Conservation (phyloP, 2,888 invertebrate genomes). For the Drosophila neotestacea region DNA sequence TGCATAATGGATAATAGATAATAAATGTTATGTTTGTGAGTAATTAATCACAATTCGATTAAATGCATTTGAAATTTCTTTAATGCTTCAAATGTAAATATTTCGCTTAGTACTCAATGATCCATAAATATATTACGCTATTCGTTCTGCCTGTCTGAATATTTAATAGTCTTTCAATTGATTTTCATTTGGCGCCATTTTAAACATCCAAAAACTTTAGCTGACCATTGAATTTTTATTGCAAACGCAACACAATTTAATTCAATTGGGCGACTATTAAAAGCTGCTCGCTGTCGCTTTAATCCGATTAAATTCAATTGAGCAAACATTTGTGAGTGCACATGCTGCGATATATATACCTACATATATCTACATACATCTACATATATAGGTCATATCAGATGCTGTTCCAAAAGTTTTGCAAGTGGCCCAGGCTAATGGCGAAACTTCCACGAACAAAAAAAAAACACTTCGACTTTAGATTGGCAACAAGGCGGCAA, state of each 20-base stretch:
- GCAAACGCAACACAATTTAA: slow-evolving; percentile 41
- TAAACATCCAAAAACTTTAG: slow-evolving; percentile 21
- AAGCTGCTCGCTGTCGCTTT: slow-evolving; percentile 30
- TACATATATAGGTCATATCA: slow-evolving; percentile 56
- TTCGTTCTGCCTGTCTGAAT: slow-evolving; percentile 11
- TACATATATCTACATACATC: slow-evolving; percentile 1
- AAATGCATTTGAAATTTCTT: background rate
- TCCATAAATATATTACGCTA: slow-evolving; percentile 3
- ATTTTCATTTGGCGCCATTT: slow-evolving; percentile 13
- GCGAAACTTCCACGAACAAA: slow-evolving; percentile 46
- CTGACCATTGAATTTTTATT: slow-evolving; percentile 26
- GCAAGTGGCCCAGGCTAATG: slow-evolving; percentile 68
- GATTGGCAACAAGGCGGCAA: slow-evolving; percentile 50
- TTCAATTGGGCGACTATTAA: slow-evolving; percentile 59
- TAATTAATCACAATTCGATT: background rate
- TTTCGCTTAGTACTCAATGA: background rate
- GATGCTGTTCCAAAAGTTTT: slow-evolving; percentile 52
- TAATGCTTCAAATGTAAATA: background rate
- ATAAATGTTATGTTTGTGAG: background rate
- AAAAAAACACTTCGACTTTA: slow-evolving; percentile 40
- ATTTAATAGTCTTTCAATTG: slow-evolving; percentile 15
- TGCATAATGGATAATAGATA: background rate
- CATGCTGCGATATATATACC: slow-evolving; percentile 15
- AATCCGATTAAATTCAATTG: slow-evolving; percentile 77
- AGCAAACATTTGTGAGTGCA: slow-evolving; percentile 52